These are phyloP conservation scores for Drosophila tanythrix DNA, from an alignment of 2,888 invertebrate genomes.

Conservation along the genomic window DNA sequence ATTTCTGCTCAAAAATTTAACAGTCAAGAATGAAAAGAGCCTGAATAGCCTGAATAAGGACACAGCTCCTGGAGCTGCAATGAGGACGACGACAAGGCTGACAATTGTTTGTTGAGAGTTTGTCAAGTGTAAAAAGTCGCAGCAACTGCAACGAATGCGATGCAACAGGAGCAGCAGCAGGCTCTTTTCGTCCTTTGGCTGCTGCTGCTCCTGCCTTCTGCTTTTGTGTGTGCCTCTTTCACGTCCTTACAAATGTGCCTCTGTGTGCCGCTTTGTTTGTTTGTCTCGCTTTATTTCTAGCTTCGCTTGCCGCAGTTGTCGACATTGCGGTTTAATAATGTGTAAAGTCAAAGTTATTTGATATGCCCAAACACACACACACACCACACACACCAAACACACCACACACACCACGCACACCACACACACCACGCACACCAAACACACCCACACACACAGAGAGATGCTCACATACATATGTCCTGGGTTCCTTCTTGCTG, in stretches of 20 bases:
- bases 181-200: conserved; percentile 6
- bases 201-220: conserved; percentile 7
- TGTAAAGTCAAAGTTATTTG: conserved; percentile 83
- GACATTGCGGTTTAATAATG: conserved; percentile 82
- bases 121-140: conserved; percentile 72
- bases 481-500: conserved; percentile 33
- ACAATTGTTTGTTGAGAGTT: conserved; percentile 79
- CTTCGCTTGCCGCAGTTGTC: conserved; percentile 42
- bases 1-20: conserved; percentile 75
- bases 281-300: conserved; percentile 66
- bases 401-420: conserved; percentile 24
- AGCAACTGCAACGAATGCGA: conserved; percentile 50
- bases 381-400: background rate
- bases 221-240: background rate
- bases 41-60: conserved; percentile 27
- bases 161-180: conserved; percentile 65
- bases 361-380: conserved; percentile 65
- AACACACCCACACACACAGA: conserved; percentile 10
- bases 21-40: conserved; percentile 46
- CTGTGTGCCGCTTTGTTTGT: conserved; percentile 54
- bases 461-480: conserved; percentile 19
- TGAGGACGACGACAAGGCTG: conserved; percentile 63
- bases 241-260: background rate
- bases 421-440: background rate
- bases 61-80: conserved; percentile 14